These are phyloP conservation scores for Serranus cabrilla DNA, from an alignment of 2,797 vertebrate species.

Conservation along the genomic window DNA sequence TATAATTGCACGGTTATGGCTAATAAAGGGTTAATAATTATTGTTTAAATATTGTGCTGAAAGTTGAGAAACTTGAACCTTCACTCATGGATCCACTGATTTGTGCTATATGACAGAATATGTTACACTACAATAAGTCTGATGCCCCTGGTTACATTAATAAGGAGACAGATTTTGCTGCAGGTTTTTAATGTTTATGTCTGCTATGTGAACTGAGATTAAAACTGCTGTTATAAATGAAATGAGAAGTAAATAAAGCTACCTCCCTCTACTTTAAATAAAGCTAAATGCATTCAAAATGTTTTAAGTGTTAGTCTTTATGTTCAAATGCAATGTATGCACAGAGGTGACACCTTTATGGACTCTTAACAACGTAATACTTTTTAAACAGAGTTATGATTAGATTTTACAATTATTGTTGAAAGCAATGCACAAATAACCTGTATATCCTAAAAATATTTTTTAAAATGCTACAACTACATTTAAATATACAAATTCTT, in stretches of 20 bases:
- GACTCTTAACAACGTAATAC: background rate
- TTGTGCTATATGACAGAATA: no score
- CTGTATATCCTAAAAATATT: no score
- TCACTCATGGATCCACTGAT: no score
- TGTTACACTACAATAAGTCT: background rate
- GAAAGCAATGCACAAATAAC: no score
- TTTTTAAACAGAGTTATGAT: no score
- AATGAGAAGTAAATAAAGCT: conserved; percentile 26
- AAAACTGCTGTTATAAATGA: background rate
- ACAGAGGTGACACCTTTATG: background rate
- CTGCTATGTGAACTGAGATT: background rate
- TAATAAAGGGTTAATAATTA: background rate
- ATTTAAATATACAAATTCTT: no score
- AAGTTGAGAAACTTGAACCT: no score
- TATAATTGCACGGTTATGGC: background rate
- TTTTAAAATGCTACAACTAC: no score
- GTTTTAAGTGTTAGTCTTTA: background rate
- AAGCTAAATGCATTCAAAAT: background rate
- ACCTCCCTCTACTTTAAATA: conserved; percentile 29
- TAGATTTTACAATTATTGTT: no score
- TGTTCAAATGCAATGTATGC: background rate
- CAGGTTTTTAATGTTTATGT: background rate
- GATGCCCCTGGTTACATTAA: background rate
- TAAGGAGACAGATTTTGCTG: background rate
- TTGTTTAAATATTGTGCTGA: background rate